Conservation (phyloP, 1,140 invertebrate species). For the Heliconius eleuchia region DNA sequence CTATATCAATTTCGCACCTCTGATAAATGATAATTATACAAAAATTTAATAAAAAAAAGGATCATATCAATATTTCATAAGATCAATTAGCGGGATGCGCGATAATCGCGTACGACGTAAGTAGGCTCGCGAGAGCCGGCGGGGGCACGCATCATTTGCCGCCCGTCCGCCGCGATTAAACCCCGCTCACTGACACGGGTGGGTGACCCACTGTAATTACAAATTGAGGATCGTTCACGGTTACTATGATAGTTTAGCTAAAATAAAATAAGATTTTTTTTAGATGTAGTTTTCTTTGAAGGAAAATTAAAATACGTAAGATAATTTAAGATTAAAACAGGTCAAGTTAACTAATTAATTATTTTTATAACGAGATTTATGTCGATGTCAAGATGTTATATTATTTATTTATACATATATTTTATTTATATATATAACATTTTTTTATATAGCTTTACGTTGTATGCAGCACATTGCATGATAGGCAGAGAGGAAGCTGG, state of each 20-base stretch:
- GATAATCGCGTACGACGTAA: constrained; percentile 68
- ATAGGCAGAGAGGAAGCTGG: too few relatives aligned
- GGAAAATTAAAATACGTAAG: neutral
- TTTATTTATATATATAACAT: too few relatives aligned
- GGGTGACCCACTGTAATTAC: constrained; percentile 31
- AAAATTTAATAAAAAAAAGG: neutral
- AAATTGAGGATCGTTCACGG: constrained; percentile 22
- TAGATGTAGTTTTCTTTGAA: neutral
- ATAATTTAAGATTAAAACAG: too few relatives aligned
- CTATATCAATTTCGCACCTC: constrained; percentile 1
- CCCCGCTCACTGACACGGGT: constrained; percentile 59
- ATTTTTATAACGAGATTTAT: too few relatives aligned
- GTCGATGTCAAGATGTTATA: too few relatives aligned
- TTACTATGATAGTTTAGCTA: neutral
- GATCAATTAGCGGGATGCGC: constrained; percentile 53
- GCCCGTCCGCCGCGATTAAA: constrained; percentile 62
- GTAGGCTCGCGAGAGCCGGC: constrained; percentile 54
- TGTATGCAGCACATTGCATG: too few relatives aligned
- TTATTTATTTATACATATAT: too few relatives aligned
- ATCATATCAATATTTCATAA: constrained; percentile 22
- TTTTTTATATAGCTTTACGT: too few relatives aligned
- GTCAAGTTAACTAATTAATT: too few relatives aligned
- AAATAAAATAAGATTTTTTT: neutral
- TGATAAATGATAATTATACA: constrained; percentile 13
- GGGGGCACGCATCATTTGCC: constrained; percentile 68